phyloP scores from a whole-genome alignment of 2,113 vertebrate species.

The Sporophila hypoxantha region DNA sequence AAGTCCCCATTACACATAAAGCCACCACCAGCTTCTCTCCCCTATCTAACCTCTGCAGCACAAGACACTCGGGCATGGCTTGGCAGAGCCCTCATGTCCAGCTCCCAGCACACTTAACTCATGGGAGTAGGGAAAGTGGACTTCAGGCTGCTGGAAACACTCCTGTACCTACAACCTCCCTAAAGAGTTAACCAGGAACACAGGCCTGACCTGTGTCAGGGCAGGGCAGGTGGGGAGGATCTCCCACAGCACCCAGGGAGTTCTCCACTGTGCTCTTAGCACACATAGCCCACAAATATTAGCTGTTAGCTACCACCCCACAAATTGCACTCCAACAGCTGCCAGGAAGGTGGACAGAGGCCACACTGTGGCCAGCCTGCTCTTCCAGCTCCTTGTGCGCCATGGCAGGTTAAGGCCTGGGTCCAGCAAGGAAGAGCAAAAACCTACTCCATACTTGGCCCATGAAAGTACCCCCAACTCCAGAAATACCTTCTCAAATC shows the following conservation, averaged over 20 bases:
- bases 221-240: neutral
- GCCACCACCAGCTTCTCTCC: neutral
- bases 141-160: neutral
- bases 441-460: neutral
- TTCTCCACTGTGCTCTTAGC: neutral
- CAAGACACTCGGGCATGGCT: neutral
- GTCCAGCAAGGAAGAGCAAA: neutral
- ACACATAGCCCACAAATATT: neutral
- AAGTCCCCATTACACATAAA: neutral
- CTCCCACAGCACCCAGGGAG: neutral
- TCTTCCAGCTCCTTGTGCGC: neutral
- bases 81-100: neutral
- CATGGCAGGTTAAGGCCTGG: fast-evolving
- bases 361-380: neutral
- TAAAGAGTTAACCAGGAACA: neutral
- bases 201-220: neutral
- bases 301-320: neutral
- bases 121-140: neutral
- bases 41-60: neutral
- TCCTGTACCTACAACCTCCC: neutral
- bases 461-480: neutral
- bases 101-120: neutral
- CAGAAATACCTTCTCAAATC: neutral
- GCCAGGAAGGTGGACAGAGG: neutral
- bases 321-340: no score